These are phyloP conservation scores for Rhagium mordax DNA, from an alignment of 2,888 invertebrate species.

Conservation along the genomic window DNA sequence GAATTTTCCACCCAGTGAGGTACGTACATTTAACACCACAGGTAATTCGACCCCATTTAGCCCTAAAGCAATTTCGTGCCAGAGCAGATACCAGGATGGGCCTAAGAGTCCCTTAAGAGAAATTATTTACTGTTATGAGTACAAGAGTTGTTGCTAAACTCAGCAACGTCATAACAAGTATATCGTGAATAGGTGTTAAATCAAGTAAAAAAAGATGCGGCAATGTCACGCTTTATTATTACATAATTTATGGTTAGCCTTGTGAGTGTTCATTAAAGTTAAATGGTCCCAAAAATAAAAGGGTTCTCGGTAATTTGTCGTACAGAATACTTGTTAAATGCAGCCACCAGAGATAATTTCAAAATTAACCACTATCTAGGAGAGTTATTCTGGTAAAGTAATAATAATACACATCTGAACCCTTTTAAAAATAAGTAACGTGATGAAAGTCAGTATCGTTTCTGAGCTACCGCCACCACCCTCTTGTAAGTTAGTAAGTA, in stretches of 20 bases:
- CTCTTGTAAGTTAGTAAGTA: background rate
- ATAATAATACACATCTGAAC: constrained; percentile 10
- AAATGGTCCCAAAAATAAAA: constrained; percentile 24
- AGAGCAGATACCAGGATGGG: too few relatives aligned
- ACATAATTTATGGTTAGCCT: constrained; percentile 20
- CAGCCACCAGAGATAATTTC: constrained; percentile 18
- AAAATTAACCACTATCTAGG: constrained; percentile 10
- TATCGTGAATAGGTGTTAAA: background rate
- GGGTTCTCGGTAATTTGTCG: constrained; percentile 20
- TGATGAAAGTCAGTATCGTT: background rate
- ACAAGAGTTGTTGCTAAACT: background rate
- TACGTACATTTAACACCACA: too few relatives aligned
- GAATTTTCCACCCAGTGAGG: background rate
- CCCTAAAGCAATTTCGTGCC: too few relatives aligned
- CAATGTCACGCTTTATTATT: constrained; percentile 10
- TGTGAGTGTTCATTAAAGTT: constrained; percentile 15
- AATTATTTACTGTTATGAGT: too few relatives aligned
- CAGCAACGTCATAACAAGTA: background rate
- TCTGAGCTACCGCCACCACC: background rate
- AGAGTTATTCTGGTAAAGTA: background rate
- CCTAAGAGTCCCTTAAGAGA: too few relatives aligned
- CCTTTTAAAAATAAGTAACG: constrained; percentile 3
- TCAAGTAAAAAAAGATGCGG: background rate
- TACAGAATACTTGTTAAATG: constrained; percentile 1
- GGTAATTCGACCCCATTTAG: too few relatives aligned